These are phyloP conservation scores for Heteronetta atricapilla DNA, from an alignment of 2,113 vertebrate genomes.

Conservation along the genomic window DNA sequence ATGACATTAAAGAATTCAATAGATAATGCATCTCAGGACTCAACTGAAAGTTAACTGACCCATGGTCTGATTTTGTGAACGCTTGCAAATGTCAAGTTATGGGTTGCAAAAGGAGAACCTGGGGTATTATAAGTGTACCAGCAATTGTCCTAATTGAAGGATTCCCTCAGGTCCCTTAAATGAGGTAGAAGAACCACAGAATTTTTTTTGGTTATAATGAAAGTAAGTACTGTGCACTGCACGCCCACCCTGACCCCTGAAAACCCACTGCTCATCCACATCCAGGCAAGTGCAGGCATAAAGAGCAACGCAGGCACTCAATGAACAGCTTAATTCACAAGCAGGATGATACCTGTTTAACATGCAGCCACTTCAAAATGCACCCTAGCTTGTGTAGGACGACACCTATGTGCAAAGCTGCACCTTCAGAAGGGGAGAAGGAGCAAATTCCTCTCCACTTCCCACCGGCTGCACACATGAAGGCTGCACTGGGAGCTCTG, in stretches of 20 bases:
- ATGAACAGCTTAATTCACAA: not conserved
- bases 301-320: not conserved
- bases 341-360: not conserved
- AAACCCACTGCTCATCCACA: not conserved
- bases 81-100: not conserved
- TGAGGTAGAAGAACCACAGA: not conserved
- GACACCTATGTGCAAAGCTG: not conserved
- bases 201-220: not conserved
- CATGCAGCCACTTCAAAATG: not conserved
- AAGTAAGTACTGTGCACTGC: not conserved
- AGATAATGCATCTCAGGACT: not conserved
- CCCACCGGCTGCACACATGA: rapidly evolving
- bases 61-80: not conserved
- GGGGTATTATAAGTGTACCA: not conserved
- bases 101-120: not conserved
- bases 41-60: not conserved
- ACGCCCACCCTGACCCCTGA: not conserved
- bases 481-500: not conserved
- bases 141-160: not conserved
- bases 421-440: not conserved
- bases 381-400: not conserved
- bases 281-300: not conserved
- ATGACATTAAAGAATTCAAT: not conserved
- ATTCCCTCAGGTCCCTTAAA: not conserved
- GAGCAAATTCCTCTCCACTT: not conserved